These are phyloP conservation scores for Cyanistes caeruleus DNA, from an alignment of 2,113 vertebrate genomes.

Conservation along the genomic window DNA sequence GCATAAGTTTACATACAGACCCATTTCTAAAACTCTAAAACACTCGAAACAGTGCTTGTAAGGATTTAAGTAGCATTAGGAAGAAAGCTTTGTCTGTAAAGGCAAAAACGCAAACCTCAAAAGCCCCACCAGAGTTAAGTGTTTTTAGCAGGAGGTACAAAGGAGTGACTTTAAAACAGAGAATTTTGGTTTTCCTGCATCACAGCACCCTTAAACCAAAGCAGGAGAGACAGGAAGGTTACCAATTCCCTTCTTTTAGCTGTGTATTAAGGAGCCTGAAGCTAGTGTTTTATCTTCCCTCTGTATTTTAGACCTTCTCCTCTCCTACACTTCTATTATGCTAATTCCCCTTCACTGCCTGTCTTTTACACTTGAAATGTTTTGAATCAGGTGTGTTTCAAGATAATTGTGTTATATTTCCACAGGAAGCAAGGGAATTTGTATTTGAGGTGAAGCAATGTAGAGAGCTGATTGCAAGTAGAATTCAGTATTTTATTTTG, in stretches of 20 bases:
- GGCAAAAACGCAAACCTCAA: background rate
- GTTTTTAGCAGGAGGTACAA: background rate
- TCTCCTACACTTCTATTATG: background rate
- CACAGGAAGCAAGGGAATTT: background rate
- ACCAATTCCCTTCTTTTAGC: background rate
- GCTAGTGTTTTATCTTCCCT: background rate
- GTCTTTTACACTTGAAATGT: background rate
- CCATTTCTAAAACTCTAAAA: background rate
- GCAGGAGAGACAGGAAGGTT: background rate
- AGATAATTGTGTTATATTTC: background rate
- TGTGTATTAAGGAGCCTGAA: background rate
- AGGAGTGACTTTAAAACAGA: background rate
- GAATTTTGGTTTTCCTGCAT: background rate
- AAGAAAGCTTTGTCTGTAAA: background rate
- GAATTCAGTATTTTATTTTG: background rate
- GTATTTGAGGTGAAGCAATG: background rate
- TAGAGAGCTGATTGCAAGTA: background rate
- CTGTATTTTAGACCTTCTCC: background rate
- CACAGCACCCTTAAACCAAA: background rate
- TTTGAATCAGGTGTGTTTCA: background rate
- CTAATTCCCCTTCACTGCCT: background rate
- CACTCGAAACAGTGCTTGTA: background rate
- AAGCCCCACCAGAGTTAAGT: background rate
- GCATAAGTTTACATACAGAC: background rate
- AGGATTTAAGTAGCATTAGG: background rate